Conservation (phyloP, 2,797 vertebrate species). For the Coilia nasus region DNA sequence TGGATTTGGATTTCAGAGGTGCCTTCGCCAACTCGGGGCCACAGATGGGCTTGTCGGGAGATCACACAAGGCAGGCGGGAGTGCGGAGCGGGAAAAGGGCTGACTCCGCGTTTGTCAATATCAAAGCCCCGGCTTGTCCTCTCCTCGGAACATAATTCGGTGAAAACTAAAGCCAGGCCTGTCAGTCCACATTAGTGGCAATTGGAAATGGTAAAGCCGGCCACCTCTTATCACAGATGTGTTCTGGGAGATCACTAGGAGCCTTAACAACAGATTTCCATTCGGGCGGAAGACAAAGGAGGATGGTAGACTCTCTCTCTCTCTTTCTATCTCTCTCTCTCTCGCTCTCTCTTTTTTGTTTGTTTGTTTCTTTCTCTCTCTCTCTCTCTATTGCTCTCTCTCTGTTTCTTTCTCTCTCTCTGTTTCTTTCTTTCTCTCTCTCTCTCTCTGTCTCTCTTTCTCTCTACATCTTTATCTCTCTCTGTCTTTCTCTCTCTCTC, state of each 20-base stretch:
- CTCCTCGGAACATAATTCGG: constrained; percentile 72
- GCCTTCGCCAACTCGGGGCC: constrained; percentile 60
- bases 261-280: constrained; percentile 52
- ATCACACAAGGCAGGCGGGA: constrained; percentile 64
- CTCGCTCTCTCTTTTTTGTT: no score
- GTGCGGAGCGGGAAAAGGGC: constrained; percentile 50
- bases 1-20: constrained; percentile 66
- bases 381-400: background rate
- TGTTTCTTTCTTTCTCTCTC: no score
- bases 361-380: background rate
- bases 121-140: constrained; percentile 69
- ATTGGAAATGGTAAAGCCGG: constrained; percentile 39
- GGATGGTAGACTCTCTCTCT: constrained; percentile 28
- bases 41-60: constrained; percentile 60
- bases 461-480: no score
- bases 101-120: constrained; percentile 66
- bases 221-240: constrained; percentile 61
- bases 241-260: constrained; percentile 66
- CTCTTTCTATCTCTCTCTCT: no score
- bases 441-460: no score
- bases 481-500: background rate
- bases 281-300: constrained; percentile 64
- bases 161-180: constrained; percentile 74
- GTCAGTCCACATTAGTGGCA: constrained; percentile 72
- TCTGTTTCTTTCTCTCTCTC: no score